Conservation (phyloP, 92 coral and sea anemone species). For the Actinernus sp. region DNA sequence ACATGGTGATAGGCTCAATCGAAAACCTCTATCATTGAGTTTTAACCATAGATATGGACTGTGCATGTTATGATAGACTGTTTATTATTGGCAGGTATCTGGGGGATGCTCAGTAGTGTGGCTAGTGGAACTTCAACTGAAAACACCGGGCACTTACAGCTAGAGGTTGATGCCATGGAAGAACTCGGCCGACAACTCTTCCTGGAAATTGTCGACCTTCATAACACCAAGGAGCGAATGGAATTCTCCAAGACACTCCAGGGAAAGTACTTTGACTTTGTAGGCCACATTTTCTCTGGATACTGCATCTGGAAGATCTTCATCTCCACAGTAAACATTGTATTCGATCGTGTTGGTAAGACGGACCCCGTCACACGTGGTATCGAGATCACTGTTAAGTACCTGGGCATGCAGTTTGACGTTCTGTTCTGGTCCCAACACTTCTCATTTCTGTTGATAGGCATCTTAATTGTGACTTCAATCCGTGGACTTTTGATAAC, state of each 20-base stretch:
- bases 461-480: constrained; percentile 95
- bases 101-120: constrained; percentile 90
- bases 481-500: constrained; percentile 98
- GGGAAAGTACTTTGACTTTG: constrained; percentile 96
- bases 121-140: constrained; percentile 64
- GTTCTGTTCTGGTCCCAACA: constrained; percentile 98
- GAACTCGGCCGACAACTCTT: constrained; percentile 98
- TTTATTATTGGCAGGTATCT: constrained; percentile 80
- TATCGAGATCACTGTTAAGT: constrained; percentile 93
- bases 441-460: constrained; percentile 88
- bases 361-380: constrained; percentile 97
- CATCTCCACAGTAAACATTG: constrained; percentile 96
- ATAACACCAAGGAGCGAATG: constrained; percentile 92
- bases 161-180: constrained; percentile 90
- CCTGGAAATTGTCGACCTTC: constrained; percentile 93
- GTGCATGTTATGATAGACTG: no score
- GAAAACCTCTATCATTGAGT: no score
- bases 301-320: constrained; percentile 99
- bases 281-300: constrained; percentile 97
- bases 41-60: no score
- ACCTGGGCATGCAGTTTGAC: constrained; percentile 91
- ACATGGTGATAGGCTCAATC: no score
- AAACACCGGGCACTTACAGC: constrained; percentile 82
- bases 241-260: constrained; percentile 96
- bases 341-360: constrained; percentile 98